These are phyloP conservation scores for Drymodes brunneopygia DNA, from an alignment of 2,113 vertebrate species.

Conservation along the genomic window DNA sequence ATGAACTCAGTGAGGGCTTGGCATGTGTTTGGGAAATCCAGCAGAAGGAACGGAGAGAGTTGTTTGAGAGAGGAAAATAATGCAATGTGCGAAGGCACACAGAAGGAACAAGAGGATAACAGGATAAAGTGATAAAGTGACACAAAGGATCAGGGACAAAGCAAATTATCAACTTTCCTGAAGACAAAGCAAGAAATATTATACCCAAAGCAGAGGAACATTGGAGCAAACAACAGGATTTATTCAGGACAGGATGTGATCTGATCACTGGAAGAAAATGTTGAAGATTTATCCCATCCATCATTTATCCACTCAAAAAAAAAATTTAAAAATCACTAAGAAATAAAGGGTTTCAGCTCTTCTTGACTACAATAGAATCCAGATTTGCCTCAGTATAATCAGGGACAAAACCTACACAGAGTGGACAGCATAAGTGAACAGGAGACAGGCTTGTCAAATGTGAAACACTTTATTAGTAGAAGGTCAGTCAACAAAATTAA, in stretches of 20 bases:
- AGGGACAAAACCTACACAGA: neutral
- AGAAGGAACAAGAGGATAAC: neutral
- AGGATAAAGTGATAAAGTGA: neutral
- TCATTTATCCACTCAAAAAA: neutral
- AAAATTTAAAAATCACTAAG: neutral
- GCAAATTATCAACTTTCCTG: neutral
- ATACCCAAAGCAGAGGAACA: neutral
- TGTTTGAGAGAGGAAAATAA: neutral
- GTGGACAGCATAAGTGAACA: neutral
- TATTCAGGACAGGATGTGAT: neutral
- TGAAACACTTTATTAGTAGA: neutral
- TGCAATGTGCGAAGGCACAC: neutral
- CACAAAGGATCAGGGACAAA: neutral
- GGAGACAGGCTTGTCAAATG: neutral
- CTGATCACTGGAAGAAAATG: neutral
- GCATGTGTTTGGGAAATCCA: neutral
- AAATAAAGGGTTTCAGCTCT: neutral
- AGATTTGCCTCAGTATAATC: neutral
- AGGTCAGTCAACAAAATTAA: neutral
- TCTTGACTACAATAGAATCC: neutral
- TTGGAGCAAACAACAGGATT: neutral
- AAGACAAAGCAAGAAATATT: neutral
- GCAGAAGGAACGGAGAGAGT: neutral
- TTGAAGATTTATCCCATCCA: neutral
- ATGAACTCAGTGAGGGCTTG: neutral